These are phyloP conservation scores for Suricata suricatta DNA, from an alignment of 2,113 vertebrate genomes.

Conservation along the genomic window DNA sequence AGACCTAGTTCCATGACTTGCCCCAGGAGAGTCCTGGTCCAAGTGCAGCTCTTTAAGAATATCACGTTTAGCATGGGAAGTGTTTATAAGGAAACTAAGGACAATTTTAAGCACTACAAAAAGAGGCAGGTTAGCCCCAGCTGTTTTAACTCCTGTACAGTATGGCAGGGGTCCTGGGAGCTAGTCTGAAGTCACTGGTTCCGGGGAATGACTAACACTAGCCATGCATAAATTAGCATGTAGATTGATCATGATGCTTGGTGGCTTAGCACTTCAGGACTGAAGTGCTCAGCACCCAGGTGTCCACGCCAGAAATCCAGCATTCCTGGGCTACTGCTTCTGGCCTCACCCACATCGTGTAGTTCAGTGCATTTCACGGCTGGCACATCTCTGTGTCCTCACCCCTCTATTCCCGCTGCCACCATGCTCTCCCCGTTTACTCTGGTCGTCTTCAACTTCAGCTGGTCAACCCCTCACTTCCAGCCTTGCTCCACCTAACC, in stretches of 20 bases:
- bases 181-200: rapidly evolving
- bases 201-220: no score
- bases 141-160: no score
- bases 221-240: background rate
- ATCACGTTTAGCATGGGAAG: background rate
- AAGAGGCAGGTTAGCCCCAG: background rate
- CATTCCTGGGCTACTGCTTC: background rate
- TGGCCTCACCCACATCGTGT: background rate
- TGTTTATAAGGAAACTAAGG: background rate
- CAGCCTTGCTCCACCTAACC: background rate
- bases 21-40: background rate
- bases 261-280: background rate
- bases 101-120: background rate
- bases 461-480: background rate
- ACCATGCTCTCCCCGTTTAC: background rate
- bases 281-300: background rate
- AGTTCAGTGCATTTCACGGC: no score
- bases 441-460: no score
- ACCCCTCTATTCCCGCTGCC: no score
- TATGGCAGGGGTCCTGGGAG: background rate
- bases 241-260: background rate
- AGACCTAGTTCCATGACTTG: background rate
- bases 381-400: background rate
- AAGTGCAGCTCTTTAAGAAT: no score
- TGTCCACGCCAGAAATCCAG: background rate